Base-by-base conservation (phyloP, 2,797 vertebrate genomes). In the Phoeniculus purpureus region DNA sequence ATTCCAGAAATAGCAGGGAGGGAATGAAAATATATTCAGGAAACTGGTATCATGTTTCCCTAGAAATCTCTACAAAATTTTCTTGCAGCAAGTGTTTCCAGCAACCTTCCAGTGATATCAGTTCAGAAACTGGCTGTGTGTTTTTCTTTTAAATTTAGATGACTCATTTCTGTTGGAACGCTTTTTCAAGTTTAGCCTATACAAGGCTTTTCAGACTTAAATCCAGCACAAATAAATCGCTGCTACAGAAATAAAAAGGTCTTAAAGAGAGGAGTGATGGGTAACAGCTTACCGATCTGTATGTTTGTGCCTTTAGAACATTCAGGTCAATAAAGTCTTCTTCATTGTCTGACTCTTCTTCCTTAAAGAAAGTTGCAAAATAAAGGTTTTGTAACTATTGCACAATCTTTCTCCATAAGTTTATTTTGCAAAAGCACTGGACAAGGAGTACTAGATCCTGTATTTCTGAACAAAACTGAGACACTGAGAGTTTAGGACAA, bases 251-350 rank as follows among this genome's bases (percentile, higher is more conserved):
- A 10, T 68, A 61, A 82, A 85, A 89, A 65, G 37, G 34, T 84
- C 72, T 59, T 20, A 84, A 37, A 12, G 27, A 81, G 58, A 62
- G 9, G 31, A 77, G 11, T 32, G n/a, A 81, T 56, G n/a, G 9
- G 12, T 51, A 76, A 74, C n/a, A 91, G 97, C 98, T 98, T 96
- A 99, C 99, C 6, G 91, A 91, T 93, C 92, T 98, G 93, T 97
- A 97, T 0, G 97, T 98, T 72, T 98, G 98, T 73, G 98, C 93
- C 95, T 99, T 99, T 87, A 99, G 97, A 85, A 98, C 94, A 48
- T 98, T 98, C 94, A 99, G 97, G 97, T 99, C 99, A 94, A 99
- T 97, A 85, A 98, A 97, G 66, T 98, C 97, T 92, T 99, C 98
- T 80, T 99, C 99, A 27, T 94, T 97, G 80, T 99, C 98, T 7